These are phyloP conservation scores for Mastigias papua DNA, from an alignment of 30 jellyfish, hydroid and myxozoan genomes.

Conservation along the genomic window DNA sequence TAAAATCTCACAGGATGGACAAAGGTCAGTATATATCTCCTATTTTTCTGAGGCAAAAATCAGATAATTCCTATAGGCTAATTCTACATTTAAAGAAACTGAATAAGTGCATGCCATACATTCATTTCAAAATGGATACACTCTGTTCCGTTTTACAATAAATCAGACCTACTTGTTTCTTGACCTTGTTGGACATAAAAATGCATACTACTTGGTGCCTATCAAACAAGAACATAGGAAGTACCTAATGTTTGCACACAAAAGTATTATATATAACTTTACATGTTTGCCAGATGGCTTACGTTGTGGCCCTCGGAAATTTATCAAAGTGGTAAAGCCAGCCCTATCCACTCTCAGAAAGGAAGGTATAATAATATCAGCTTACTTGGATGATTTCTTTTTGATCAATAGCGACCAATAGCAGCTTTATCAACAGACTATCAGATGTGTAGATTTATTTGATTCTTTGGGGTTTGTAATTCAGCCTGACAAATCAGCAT, in stretches of 20 bases:
- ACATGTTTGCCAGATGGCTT: slow-evolving; percentile 37
- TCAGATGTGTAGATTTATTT: neutral
- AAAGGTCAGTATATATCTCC: slow-evolving; percentile 31
- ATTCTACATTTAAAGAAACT: slow-evolving; percentile 24
- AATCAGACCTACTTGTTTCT: neutral
- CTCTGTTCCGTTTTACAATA: neutral
- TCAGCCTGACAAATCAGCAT: slow-evolving; percentile 23
- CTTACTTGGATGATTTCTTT: slow-evolving; percentile 17
- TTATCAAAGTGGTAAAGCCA: slow-evolving; percentile 35
- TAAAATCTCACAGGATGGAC: slow-evolving; percentile 19
- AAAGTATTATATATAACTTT: neutral
- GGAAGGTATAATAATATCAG: slow-evolving; percentile 1
- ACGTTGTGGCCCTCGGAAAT: slow-evolving; percentile 25
- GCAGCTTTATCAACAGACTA: neutral
- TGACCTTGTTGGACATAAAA: slow-evolving; percentile 24
- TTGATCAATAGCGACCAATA: neutral
- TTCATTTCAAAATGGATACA: slow-evolving; percentile 56
- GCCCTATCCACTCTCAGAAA: slow-evolving; percentile 8
- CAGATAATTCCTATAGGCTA: slow-evolving; percentile 29
- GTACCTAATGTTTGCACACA: slow-evolving; percentile 12
- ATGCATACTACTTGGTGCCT: slow-evolving; percentile 37
- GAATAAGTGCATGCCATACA: slow-evolving; percentile 8
- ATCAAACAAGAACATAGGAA: slow-evolving; percentile 15
- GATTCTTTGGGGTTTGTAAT: slow-evolving; percentile 28
- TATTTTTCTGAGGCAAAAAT: slow-evolving; percentile 12